Evolutionary conservation across 2,888 invertebrate species (phyloP).

Genomic region (Phasia obesa): DNA sequence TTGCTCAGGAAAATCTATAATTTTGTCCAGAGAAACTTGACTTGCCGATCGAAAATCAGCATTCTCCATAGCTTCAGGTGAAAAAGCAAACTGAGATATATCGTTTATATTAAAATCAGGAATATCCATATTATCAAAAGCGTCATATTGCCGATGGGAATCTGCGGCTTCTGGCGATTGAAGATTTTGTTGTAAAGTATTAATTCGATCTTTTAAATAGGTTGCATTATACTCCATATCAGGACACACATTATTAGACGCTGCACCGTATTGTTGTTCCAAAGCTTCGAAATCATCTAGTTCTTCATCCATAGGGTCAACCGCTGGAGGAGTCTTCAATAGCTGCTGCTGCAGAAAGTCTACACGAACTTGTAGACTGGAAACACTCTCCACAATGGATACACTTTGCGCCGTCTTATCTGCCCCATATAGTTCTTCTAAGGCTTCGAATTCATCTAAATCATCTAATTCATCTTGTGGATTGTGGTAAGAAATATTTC

Average conservation of each 20-base stretch:
- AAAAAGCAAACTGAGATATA: constrained; percentile 24
- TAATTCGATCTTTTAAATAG: constrained; percentile 36
- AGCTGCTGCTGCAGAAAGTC: constrained; percentile 18
- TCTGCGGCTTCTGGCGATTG: too few species aligned
- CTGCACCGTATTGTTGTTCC: constrained; percentile 33
- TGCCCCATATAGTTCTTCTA: constrained; percentile 46
- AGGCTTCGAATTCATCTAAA: constrained; percentile 63
- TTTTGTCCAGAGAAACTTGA: constrained; percentile 7
- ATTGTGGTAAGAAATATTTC: too few species aligned
- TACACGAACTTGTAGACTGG: constrained; percentile 13
- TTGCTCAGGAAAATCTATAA: constrained; percentile 2
- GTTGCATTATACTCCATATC: neutral
- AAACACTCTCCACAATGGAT: neutral
- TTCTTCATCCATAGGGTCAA: constrained; percentile 27
- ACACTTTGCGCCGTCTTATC: neutral
- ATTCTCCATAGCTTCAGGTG: constrained; percentile 28
- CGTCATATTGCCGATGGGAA: neutral
- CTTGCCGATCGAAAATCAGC: constrained; percentile 20
- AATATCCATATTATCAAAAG: neutral
- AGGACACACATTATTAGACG: neutral
- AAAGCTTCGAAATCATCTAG: constrained; percentile 70
- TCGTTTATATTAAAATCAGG: neutral
- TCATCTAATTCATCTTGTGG: constrained; percentile 38
- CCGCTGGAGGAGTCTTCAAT: constrained; percentile 47
- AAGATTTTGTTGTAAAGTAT: neutral